Evolutionary conservation across 2,797 vertebrate genomes (phyloP), one percentile per base, ranked within the genome.

Genomic region (Helostoma temminkii): DNA sequence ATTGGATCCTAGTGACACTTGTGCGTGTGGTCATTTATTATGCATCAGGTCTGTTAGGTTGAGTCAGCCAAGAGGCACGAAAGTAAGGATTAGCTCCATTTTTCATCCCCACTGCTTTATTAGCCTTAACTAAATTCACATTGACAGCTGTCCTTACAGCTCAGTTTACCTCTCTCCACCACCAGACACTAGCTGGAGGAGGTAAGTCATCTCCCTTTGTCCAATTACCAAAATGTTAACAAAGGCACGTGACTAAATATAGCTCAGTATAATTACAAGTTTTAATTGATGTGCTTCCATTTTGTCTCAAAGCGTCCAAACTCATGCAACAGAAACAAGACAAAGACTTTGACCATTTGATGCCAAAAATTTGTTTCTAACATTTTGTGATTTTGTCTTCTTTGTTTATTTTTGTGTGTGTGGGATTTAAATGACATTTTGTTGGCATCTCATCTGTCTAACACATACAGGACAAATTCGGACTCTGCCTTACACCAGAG

Each of bases 401-500:
- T n/a, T n/a, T n/a, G n/a, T n/a, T n/a, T n/a, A n/a, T n/a, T n/a
- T n/a, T n/a, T n/a, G 9, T 36, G 21, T 50, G 19, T 18, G 41
- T 3, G 25, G 32, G 43, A 57, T 19, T 67, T 76, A n/a, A n/a
- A n/a, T 81, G 58, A 58, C 64, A 15, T 71, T 81, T 85, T 71
- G 63, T 74, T 86, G 53, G 89, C 65, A 1, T 81, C 50, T 85
- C 50, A 25, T 85, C 66, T 83, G 73, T 89, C 54, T 62, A 12
- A 81, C 74, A 67, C 71, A 39, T 62, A 24, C 91, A 99, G 98
- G 94, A 99, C 97, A 78, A 99, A 99, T 88, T 99, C 98, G 0
- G 98, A 99, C 91, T 99, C 98, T 3, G 98, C 98, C 75, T 92
- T 99, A 86, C 98, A 99, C 87, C 97, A 99, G 96, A 99, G 97